These are phyloP conservation scores for Ischnura elegans DNA, from an alignment of 2,888 invertebrate species.

Conservation along the genomic window DNA sequence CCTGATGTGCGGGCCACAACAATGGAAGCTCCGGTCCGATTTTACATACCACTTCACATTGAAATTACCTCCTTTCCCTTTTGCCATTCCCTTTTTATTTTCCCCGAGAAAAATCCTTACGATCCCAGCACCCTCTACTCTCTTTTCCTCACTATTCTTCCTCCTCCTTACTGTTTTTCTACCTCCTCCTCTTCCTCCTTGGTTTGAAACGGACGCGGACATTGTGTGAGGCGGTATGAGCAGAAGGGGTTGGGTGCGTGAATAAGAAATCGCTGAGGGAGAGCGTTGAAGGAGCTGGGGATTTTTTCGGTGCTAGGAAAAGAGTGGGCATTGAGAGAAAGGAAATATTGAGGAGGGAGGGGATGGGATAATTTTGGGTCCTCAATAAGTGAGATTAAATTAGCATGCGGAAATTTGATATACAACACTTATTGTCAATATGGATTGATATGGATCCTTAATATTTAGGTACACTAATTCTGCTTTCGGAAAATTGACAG, in stretches of 20 bases:
- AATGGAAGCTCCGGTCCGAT: conserved; percentile 56
- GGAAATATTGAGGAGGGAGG: background rate
- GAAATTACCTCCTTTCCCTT: conserved; percentile 58
- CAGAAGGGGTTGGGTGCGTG: background rate
- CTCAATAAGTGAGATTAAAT: too few species aligned
- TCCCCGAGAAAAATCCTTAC: background rate
- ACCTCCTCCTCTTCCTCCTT: too few species aligned
- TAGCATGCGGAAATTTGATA: too few species aligned
- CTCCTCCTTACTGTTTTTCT: background rate
- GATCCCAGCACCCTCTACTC: background rate
- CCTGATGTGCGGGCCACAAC: conserved; percentile 53
- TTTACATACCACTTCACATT: conserved; percentile 66
- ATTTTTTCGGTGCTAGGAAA: background rate
- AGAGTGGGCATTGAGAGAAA: background rate
- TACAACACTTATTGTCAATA: too few species aligned
- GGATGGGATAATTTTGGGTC: too few species aligned
- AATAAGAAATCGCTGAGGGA: background rate
- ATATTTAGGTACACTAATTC: too few species aligned
- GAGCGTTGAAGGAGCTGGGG: background rate
- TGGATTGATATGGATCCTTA: too few species aligned
- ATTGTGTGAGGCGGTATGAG: background rate
- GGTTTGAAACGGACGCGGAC: background rate
- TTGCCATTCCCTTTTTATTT: conserved; percentile 39
- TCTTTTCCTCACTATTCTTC: too few species aligned
- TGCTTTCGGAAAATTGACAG: too few species aligned